Conservation (phyloP, 2,888 invertebrate species). For the Cosmia trapezina region DNA sequence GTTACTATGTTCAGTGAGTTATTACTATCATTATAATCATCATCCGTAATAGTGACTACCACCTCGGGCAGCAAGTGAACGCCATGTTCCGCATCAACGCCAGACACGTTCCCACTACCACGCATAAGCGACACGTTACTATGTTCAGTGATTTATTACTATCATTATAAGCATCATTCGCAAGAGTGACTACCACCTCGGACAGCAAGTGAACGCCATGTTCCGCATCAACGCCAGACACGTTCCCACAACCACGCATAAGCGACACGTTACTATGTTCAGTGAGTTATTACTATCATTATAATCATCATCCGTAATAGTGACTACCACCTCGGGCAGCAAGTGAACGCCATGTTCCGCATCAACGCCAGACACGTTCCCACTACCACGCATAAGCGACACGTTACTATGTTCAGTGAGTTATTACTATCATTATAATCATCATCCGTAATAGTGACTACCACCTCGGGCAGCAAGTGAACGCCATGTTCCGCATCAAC, state of each 20-base stretch:
- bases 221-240: too few species aligned
- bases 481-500: too few species aligned
- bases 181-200: too few species aligned
- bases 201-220: too few species aligned
- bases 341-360: constrained; percentile 96
- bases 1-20: too few species aligned
- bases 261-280: too few species aligned
- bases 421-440: background rate
- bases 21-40: too few species aligned
- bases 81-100: constrained; percentile 95
- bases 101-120: constrained; percentile 55
- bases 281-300: too few species aligned
- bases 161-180: too few species aligned
- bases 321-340: constrained; percentile 97
- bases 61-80: constrained; percentile 96
- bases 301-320: constrained; percentile 97
- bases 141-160: constrained; percentile 83
- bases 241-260: too few species aligned
- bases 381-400: constrained; percentile 87
- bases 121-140: constrained; percentile 93
- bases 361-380: constrained; percentile 84
- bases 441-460: too few species aligned
- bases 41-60: constrained; percentile 97
- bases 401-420: constrained; percentile 93
- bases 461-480: too few species aligned